A percentile compares a stretch with the other conserved stretches of the same genome.
These are phyloP conservation scores for Platerodrilus igneus DNA, from an alignment of 2,888 invertebrate genomes.

Conservation along the genomic window DNA sequence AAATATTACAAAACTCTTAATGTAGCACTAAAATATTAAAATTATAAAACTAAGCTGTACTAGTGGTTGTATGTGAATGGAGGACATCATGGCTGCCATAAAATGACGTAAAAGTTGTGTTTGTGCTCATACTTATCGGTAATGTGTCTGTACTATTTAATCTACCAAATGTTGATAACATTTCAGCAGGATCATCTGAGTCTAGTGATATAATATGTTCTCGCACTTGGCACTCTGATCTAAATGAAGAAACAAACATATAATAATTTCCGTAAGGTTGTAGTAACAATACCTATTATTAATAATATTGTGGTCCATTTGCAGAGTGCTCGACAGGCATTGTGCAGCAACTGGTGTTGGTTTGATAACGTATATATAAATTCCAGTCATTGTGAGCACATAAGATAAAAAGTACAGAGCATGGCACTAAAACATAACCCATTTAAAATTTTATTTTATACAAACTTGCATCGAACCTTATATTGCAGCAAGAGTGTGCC, in stretches of 20 bases:
- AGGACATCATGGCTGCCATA: constrained; percentile 50
- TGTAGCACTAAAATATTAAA: constrained; percentile 7
- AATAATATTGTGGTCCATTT: constrained; percentile 40
- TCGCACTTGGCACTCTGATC: constrained; percentile 40
- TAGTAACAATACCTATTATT: constrained; percentile 39
- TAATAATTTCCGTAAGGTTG: background rate
- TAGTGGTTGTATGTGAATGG: constrained; percentile 34
- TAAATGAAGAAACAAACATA: constrained; percentile 14
- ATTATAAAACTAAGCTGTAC: constrained; percentile 28
- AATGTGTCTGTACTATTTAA: constrained; percentile 49
- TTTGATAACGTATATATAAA: constrained; percentile 61
- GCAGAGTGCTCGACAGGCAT: constrained; percentile 35
- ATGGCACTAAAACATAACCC: constrained; percentile 65
- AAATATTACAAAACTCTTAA: no score
- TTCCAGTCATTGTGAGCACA: constrained; percentile 69
- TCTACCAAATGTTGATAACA: constrained; percentile 46
- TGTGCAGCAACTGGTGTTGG: constrained; percentile 53
- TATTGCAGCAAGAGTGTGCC: constrained; percentile 78
- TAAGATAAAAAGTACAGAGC: constrained; percentile 77
- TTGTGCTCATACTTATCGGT: constrained; percentile 52
- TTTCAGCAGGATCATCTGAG: constrained; percentile 47
- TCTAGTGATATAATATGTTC: constrained; percentile 44
- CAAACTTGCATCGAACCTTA: no score
- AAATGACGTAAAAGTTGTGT: constrained; percentile 54
- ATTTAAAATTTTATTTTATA: constrained; percentile 9